phyloP scores from a whole-genome alignment of 2,113 vertebrate genomes.

The Forbesichthys papilliferus region DNA sequence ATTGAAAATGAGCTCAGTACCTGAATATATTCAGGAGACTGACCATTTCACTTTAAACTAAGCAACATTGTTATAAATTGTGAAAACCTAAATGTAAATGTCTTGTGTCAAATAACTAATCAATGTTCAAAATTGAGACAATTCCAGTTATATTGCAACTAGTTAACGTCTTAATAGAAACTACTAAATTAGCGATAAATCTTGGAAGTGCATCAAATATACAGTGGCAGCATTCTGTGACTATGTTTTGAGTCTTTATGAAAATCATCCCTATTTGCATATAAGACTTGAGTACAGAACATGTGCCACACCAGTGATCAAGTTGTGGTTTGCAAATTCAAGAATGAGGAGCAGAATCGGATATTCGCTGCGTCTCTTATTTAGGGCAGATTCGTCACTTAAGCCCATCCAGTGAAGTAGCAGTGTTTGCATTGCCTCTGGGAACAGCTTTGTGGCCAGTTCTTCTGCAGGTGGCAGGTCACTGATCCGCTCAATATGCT shows the following conservation, averaged over 20 bases:
- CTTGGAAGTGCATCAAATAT: background rate
- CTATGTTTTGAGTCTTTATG: background rate
- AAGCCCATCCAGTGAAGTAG: constrained; percentile 84
- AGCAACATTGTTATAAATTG: no score
- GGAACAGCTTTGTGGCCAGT: constrained; percentile 76
- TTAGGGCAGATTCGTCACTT: constrained; percentile 67
- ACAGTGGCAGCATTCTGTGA: background rate
- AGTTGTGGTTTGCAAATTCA: constrained; percentile 84
- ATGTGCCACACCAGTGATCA: constrained; percentile 84
- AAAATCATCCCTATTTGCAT: constrained; percentile 63
- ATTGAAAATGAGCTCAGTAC: no score
- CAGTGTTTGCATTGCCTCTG: constrained; percentile 78
- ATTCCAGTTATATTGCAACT: no score
- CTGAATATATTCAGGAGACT: no score
- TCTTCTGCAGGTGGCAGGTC: constrained; percentile 81
- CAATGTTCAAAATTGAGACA: no score
- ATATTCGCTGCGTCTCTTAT: constrained; percentile 80
- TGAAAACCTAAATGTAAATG: no score
- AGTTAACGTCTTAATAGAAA: no score
- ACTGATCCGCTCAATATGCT: constrained; percentile 80
- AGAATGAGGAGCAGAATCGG: constrained; percentile 83
- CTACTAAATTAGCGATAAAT: no score
- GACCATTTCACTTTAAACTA: no score
- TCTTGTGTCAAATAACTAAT: no score
- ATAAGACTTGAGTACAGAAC: constrained; percentile 83